Evolutionary conservation across 1,140 invertebrate genomes (phyloP), one percentile per base, ranked within the genome.

Genomic region (Acromyrmex charruanus): DNA sequence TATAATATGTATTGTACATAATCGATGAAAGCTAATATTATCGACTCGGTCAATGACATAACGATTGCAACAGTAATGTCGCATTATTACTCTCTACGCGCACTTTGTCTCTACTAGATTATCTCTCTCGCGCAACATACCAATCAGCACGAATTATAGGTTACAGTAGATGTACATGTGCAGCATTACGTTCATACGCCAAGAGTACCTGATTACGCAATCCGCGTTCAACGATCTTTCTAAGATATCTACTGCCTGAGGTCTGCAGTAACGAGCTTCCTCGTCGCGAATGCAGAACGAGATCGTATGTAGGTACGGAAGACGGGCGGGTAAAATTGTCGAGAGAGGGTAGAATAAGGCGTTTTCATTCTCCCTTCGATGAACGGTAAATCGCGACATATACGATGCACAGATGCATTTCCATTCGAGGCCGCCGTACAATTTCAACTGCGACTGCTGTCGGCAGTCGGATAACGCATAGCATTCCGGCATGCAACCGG

Each of bases 391-490:
- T 81, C 69, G 82, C 49, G 12, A 53, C 59, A 68, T 71, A 49
- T 71, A 82, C 72, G 49, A 72, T 51, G 85, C 80, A 71, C 49
- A n/a, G 58, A 81, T 77, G 80, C 59, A 86, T 90, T 90, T 88
- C 87, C 89, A 88, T 90, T 86, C 68, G 59, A 82, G 51, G 58
- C 58, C 55, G 69, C 21, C 61, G 28, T 77, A 61, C 75, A 59
- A 90, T 44, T 89, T 90, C 89, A 88, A 88, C 80, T 59, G 31
- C 59, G 18, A 84, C 55, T 74, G 49, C 82, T 88, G 89, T 90
- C 88, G 80, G n/a, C 88, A 77, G 25, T 58, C 44, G 59, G 65
- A 35, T 91, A 91, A 91, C 84, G 69, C 86, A 91, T 91, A 79
- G 90, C 79, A 16, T 49, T 69, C n/a, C 82, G 82, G 55, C 89